A percentile compares a stretch with the other conserved stretches of the same genome.
phyloP scores from a whole-genome alignment of 2,888 invertebrate genomes.

The Pinctada fucata region DNA sequence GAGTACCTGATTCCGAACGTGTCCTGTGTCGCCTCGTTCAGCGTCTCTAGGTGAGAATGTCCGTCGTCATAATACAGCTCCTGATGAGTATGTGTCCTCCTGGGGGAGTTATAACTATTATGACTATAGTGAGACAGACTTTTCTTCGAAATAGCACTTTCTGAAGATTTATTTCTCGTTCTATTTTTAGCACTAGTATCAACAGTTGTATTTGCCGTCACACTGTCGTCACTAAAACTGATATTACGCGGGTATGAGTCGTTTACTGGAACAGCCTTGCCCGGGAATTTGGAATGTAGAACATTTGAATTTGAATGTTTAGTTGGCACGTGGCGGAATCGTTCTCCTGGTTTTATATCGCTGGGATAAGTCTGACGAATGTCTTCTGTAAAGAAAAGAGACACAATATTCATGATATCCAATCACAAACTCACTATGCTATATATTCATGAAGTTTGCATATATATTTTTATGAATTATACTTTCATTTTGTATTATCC shows the following conservation, averaged over 20 bases:
- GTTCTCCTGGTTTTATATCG: conserved; percentile 18
- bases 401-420: background rate
- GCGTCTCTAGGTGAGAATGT: conserved; percentile 44
- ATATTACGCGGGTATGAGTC: conserved; percentile 61
- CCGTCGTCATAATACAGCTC: conserved; percentile 50
- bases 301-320: conserved; percentile 31
- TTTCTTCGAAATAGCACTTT: conserved; percentile 28
- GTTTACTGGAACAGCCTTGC: conserved; percentile 31
- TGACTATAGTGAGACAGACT: conserved; percentile 29
- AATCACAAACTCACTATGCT: background rate
- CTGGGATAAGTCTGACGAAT: conserved; percentile 35
- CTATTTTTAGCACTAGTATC: conserved; percentile 52
- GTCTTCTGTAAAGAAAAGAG: conserved; percentile 45
- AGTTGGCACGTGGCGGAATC: conserved; percentile 17
- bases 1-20: conserved; percentile 61
- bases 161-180: conserved; percentile 20
- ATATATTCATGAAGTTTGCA: background rate
- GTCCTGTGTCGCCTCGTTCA: conserved; percentile 53
- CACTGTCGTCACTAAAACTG: conserved; percentile 71
- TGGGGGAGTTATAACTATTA: conserved; percentile 16
- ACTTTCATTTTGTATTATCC: no score
- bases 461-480: no score
- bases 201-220: conserved; percentile 62
- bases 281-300: conserved; percentile 38
- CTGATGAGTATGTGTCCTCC: conserved; percentile 11